These are phyloP conservation scores for Cistogaster globosa DNA, from an alignment of 2,888 invertebrate genomes.

Conservation along the genomic window DNA sequence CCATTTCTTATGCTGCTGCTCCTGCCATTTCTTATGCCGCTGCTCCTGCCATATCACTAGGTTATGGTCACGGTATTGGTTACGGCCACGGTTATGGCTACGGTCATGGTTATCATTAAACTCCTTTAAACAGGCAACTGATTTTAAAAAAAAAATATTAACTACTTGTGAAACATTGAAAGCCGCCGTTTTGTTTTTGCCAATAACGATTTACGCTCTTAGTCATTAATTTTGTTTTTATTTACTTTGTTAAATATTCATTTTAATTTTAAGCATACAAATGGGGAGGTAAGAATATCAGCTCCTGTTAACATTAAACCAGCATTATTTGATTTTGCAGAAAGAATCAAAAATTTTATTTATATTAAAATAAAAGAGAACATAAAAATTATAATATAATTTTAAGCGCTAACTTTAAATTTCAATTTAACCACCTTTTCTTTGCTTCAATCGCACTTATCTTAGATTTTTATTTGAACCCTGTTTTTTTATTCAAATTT, in stretches of 20 bases:
- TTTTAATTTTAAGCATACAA: constrained; percentile 54
- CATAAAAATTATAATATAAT: constrained; percentile 41
- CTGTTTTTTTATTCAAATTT: constrained; percentile 25
- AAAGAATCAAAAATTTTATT: constrained; percentile 57
- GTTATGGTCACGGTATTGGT: constrained; percentile 71
- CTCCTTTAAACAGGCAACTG: neutral
- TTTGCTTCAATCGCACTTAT: constrained; percentile 26
- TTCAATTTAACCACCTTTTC: constrained; percentile 49
- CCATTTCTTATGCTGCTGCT: constrained; percentile 71
- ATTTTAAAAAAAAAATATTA: constrained; percentile 20
- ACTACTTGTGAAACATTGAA: constrained; percentile 57
- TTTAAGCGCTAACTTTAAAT: constrained; percentile 52
- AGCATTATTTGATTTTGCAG: constrained; percentile 57
- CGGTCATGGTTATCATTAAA: constrained; percentile 71
- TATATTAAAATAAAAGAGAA: constrained; percentile 33
- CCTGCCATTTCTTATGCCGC: constrained; percentile 76
- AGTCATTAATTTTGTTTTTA: constrained; percentile 58
- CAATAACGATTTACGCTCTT: constrained; percentile 66
- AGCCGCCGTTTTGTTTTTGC: constrained; percentile 64
- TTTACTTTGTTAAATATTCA: constrained; percentile 47
- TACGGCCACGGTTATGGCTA: constrained; percentile 70
- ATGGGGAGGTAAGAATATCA: constrained; percentile 7
- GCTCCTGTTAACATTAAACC: constrained; percentile 12
- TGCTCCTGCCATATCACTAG: constrained; percentile 70
- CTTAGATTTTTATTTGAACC: constrained; percentile 16